phyloP scores from a whole-genome alignment of 2,113 vertebrate species.

The Corythaixoides concolor region DNA sequence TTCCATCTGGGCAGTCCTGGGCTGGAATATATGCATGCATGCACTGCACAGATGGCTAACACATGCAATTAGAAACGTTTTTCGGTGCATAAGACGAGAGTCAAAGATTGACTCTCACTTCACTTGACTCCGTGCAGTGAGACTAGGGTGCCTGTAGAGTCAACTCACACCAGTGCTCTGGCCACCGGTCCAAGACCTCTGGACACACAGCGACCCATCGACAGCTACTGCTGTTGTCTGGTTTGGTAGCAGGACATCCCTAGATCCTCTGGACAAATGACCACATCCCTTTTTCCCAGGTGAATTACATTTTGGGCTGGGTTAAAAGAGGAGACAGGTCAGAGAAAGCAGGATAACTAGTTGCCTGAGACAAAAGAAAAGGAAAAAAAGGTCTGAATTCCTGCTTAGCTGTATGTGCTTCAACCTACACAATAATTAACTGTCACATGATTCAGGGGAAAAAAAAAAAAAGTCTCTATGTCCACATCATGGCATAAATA shows the following conservation, averaged over 20 bases:
- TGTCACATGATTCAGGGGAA: not conserved
- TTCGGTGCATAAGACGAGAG: not conserved
- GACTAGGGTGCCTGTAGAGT: not conserved
- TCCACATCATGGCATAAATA: not conserved
- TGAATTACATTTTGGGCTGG: not conserved
- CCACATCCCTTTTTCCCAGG: not conserved
- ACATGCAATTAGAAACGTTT: not conserved
- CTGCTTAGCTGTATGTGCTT: not conserved
- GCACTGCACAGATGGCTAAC: not conserved
- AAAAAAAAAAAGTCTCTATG: not conserved
- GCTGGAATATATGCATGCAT: not conserved
- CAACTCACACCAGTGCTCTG: not conserved
- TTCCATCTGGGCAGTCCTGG: not conserved
- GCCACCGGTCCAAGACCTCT: not conserved
- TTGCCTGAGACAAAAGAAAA: not conserved
- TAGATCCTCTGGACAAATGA: not conserved
- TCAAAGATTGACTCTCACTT: not conserved
- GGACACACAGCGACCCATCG: fast-evolving
- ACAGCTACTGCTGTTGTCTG: not conserved
- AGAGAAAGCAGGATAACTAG: not conserved
- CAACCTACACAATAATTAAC: not conserved
- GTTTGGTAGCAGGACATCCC: not conserved
- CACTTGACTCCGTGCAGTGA: not conserved
- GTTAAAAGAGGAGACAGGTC: not conserved
- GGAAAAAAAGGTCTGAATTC: not conserved